A percentile compares a stretch with the other conserved stretches of the same genome.
These are phyloP conservation scores for Catalaphyllia jardinei DNA, from an alignment of 64 coral and sea anemone species.

Conservation along the genomic window DNA sequence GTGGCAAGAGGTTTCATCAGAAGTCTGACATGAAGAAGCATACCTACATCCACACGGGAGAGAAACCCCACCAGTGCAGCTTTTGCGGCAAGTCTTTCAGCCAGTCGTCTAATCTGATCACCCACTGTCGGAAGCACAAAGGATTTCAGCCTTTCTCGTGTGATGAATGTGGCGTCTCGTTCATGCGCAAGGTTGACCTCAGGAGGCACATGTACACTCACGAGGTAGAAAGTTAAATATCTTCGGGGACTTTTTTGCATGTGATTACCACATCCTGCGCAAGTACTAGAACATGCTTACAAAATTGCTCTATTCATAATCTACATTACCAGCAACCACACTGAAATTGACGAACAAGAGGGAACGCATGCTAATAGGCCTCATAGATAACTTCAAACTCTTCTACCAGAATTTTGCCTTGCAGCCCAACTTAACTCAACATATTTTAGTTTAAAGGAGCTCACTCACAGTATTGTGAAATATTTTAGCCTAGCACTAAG, in stretches of 20 bases:
- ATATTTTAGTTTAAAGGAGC: too few species aligned
- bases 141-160: constrained; percentile 75
- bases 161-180: constrained; percentile 57
- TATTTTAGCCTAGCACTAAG: too few species aligned
- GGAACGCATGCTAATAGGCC: too few species aligned
- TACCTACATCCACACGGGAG: constrained; percentile 68
- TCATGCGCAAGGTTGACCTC: constrained; percentile 67
- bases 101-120: constrained; percentile 77
- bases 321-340: too few species aligned
- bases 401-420: too few species aligned
- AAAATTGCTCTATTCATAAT: neutral
- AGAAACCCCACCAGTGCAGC: constrained; percentile 55
- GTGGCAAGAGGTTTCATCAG: constrained; percentile 71
- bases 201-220: constrained; percentile 58
- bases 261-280: neutral
- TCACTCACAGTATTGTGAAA: too few species aligned
- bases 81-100: constrained; percentile 71
- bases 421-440: too few species aligned
- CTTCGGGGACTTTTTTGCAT: neutral
- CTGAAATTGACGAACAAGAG: too few species aligned
- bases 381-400: too few species aligned
- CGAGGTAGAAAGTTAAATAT: neutral
- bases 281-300: neutral
- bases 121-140: constrained; percentile 68
- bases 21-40: constrained; percentile 80